Base-by-base conservation (phyloP, 2,113 vertebrate genomes). In the Chlorodrepanis virens region DNA sequence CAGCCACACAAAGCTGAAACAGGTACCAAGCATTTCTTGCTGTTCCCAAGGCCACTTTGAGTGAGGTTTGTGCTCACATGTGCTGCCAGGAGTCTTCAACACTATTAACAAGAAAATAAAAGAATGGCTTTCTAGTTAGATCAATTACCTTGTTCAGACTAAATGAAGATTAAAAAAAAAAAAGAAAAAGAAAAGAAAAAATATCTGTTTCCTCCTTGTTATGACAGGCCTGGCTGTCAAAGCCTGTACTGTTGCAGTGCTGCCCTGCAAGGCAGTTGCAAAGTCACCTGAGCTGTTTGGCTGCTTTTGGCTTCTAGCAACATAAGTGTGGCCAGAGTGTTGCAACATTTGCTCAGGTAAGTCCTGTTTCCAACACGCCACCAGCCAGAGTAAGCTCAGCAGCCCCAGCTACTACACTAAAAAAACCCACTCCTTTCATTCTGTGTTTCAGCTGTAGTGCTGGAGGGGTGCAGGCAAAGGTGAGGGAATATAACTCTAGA, bases 141-240 rank as follows among this genome's bases (percentile, higher is more conserved):
- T 97, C 95, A 60, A 60, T 98, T 96, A 91, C 95, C 45, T 90
- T 35, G 28, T 87, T 96, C 94, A 59, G 81, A 79, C 77, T 77
- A 96, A 93, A 88, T 89, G 49, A 86, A 86, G 71, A 31, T 80
- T 1, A 10, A 28, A 57, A 19, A 33, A 37, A 19, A 60, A 28
- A 12, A 9, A 16, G 40, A 65, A 53, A 59, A 54, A 10, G 10
- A 17, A 39, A 29, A 7, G 6, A 9, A 8, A 24, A 45, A 67
- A 53, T 52, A 31, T 11, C 56, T 33, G 10, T 69, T 49, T 70
- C 54, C 56, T 74, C 84, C 84, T 68, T 68, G 74, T 87, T 70
- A 14, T 39, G 52, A 29, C 70, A 87, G 33, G 49, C 83, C 69
- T 87, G 86, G 68, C 75, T 94, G 82, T 82, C 80, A 93, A 82